Conservation (phyloP, 64 coral and sea anemone species). For the Pocillopora damicornis region DNA sequence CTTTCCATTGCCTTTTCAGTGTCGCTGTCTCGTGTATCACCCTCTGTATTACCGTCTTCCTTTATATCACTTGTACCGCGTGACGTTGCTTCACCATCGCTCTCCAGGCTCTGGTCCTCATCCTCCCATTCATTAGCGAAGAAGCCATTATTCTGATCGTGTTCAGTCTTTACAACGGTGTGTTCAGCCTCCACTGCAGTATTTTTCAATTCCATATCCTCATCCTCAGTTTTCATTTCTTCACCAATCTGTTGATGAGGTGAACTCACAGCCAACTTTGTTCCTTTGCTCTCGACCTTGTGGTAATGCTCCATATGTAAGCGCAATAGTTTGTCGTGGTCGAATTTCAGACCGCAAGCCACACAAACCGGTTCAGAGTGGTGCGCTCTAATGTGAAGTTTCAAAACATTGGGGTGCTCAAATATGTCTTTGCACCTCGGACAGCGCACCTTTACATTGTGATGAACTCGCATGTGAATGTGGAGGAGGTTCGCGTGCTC, state of each 20-base stretch:
- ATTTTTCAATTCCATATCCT: background rate
- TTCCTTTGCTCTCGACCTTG: slow-evolving; percentile 53
- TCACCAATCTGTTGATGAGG: slow-evolving; percentile 6
- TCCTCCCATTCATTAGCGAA: background rate
- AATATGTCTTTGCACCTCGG: slow-evolving; percentile 83
- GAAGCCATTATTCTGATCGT: background rate
- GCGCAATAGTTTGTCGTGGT: slow-evolving; percentile 81
- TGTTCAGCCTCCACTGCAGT: background rate
- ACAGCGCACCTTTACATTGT: slow-evolving; percentile 82
- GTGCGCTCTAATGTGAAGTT: slow-evolving; percentile 61
- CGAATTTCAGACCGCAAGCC: slow-evolving; percentile 84
- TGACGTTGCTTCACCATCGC: slow-evolving; percentile 18
- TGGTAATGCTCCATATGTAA: slow-evolving; percentile 92
- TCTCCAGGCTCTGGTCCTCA: background rate
- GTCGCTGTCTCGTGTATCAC: background rate
- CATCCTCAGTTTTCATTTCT: slow-evolving; percentile 6
- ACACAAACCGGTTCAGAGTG: slow-evolving; percentile 81
- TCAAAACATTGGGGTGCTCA: slow-evolving; percentile 69
- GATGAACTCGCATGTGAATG: slow-evolving; percentile 79
- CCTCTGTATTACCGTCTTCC: slow-evolving; percentile 7
- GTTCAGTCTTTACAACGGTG: too few species aligned
- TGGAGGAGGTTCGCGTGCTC: slow-evolving; percentile 82
- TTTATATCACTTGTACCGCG: slow-evolving; percentile 4
- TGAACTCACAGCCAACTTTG: slow-evolving; percentile 21
- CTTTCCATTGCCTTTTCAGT: background rate